Conservation (phyloP, 2,113 vertebrate species). For the Lanius ludovicianus region DNA sequence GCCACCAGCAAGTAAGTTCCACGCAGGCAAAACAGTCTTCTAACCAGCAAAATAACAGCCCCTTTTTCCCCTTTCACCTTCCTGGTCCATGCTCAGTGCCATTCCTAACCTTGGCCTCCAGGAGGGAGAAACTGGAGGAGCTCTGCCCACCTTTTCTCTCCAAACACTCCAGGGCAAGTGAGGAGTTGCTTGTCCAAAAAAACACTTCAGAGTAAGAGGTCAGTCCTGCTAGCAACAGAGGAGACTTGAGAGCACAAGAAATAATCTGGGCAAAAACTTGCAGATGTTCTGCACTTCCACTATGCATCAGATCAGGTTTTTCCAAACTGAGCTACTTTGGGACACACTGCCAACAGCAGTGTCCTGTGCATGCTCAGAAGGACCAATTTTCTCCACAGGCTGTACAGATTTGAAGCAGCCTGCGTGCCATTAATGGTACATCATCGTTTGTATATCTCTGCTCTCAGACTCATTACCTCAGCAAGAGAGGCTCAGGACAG, state of each 20-base stretch:
- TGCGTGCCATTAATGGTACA: neutral
- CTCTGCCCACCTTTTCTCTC: neutral
- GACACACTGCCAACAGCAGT: neutral
- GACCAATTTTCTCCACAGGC: neutral
- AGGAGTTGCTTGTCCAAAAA: neutral
- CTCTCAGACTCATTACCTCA: neutral
- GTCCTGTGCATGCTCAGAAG: neutral
- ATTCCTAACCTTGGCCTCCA: neutral
- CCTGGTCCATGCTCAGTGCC: neutral
- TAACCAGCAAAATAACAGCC: neutral
- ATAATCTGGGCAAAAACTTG: neutral
- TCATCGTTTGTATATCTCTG: neutral
- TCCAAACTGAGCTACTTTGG: neutral
- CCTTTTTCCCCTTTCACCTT: neutral
- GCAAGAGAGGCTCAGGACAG: neutral
- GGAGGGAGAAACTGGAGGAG: fast-evolving
- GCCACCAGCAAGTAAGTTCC: neutral
- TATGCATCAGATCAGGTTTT: neutral
- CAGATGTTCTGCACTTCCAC: neutral
- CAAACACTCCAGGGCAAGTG: neutral
- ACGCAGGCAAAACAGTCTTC: neutral
- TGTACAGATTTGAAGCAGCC: neutral
- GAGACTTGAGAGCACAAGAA: neutral
- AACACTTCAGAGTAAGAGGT: neutral
- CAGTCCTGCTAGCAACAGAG: neutral